Percentiles rank a stretch among this genome's conserved stretches.
phyloP scores from a whole-genome alignment of 2,113 vertebrate species.

The Onychostoma macrolepis region DNA sequence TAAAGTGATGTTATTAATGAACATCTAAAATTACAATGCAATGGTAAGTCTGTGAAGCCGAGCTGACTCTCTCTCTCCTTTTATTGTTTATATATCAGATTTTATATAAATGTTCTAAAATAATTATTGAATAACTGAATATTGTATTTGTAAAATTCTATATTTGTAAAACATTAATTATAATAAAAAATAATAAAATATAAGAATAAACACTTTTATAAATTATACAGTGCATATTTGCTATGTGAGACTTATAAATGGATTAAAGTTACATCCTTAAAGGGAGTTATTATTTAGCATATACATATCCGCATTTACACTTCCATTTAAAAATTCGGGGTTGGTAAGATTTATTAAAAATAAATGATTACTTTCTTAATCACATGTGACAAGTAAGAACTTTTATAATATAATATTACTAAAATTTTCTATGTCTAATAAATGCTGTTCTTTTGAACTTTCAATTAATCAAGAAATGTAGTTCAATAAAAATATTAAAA shows the following conservation, averaged over 20 bases:
- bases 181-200: background rate
- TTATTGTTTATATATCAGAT: background rate
- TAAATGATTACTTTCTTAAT: background rate
- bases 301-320: too few species aligned
- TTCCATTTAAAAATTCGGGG: background rate
- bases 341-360: background rate
- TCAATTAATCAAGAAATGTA: too few species aligned
- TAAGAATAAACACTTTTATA: background rate
- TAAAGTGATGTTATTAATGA: background rate
- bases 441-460: background rate
- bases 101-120: background rate
- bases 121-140: background rate
- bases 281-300: background rate
- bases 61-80: background rate
- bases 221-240: background rate
- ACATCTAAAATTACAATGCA: background rate
- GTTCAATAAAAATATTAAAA: too few species aligned
- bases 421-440: background rate
- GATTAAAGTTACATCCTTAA: background rate
- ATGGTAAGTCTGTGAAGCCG: background rate
- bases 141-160: background rate
- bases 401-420: too few species aligned
- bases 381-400: background rate
- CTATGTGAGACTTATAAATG: background rate
- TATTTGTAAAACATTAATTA: background rate